phyloP scores from a whole-genome alignment of 2,797 vertebrate genomes.

The Menidia menidia region DNA sequence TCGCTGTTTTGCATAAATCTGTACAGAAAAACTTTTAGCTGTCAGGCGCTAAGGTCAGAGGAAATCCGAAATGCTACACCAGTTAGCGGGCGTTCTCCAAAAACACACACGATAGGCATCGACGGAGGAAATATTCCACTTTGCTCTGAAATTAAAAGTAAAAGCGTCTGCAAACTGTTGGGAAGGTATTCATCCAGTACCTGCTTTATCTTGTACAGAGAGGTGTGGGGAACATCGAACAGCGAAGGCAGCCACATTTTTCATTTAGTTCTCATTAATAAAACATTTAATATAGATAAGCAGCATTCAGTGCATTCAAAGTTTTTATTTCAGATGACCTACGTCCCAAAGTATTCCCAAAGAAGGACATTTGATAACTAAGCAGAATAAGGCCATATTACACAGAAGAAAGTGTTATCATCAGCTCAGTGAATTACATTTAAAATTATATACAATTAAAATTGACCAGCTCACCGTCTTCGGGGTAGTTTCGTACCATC shows the following conservation, averaged over 20 bases:
- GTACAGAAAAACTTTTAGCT: constrained; percentile 3
- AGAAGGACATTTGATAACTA: not conserved
- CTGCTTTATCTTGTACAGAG: too few relatives aligned
- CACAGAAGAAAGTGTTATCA: not conserved
- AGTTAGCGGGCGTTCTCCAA: not conserved
- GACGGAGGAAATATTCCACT: not conserved
- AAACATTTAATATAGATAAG: not conserved
- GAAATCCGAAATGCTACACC: not conserved
- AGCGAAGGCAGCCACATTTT: not conserved
- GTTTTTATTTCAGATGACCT: not conserved
- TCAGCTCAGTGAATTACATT: not conserved
- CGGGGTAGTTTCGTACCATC: not conserved
- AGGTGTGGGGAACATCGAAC: too few relatives aligned
- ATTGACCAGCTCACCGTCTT: not conserved
- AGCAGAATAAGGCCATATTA: not conserved
- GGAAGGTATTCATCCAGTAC: too few relatives aligned
- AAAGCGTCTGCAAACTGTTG: too few relatives aligned
- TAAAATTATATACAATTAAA: not conserved
- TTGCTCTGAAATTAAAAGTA: not conserved
- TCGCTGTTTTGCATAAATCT: not conserved
- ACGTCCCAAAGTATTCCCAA: not conserved
- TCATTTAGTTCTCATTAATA: not conserved
- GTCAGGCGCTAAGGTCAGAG: constrained; percentile 15
- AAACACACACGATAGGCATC: not conserved
- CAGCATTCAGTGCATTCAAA: not conserved